Percentiles rank a stretch among this genome's conserved stretches.
These are phyloP conservation scores for Atta colombica DNA, from an alignment of 1,140 invertebrate genomes.

Conservation along the genomic window DNA sequence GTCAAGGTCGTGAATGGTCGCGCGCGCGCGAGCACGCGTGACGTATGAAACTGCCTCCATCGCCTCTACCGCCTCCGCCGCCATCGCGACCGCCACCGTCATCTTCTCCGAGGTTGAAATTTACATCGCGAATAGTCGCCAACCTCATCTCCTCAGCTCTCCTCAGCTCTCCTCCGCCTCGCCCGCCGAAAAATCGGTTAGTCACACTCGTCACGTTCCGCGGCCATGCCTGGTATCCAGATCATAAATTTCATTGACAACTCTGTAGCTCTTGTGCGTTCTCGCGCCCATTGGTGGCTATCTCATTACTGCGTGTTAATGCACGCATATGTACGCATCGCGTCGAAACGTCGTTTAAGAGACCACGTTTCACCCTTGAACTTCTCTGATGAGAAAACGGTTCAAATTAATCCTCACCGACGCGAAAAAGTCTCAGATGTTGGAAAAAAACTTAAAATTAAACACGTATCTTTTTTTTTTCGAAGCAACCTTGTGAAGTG, in stretches of 20 bases:
- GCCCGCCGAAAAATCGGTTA: conserved; percentile 75
- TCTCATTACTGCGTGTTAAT: conserved; percentile 23
- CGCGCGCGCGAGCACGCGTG: conserved; percentile 57
- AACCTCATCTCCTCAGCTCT: conserved; percentile 59
- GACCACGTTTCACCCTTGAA: conserved; percentile 32
- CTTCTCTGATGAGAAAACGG: conserved; percentile 9
- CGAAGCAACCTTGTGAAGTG: background rate
- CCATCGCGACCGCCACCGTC: conserved; percentile 10
- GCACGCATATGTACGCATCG: conserved; percentile 28
- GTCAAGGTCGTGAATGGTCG: conserved; percentile 70
- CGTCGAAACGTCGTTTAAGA: background rate
- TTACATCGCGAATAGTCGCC: conserved; percentile 73
- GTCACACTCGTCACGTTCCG: conserved; percentile 72
- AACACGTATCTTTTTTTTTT: conserved; percentile 6
- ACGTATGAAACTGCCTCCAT: conserved; percentile 65
- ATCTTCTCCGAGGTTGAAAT: conserved; percentile 69
- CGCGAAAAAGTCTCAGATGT: background rate
- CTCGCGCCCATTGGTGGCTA: background rate
- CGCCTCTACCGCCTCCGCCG: conserved; percentile 3
- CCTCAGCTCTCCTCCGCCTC: conserved; percentile 33
- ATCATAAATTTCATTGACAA: conserved; percentile 75
- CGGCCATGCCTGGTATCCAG: conserved; percentile 68
- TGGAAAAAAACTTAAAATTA: background rate
- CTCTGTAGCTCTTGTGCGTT: conserved; percentile 42
- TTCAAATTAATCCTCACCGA: background rate